Percentiles rank a stretch among this genome's conserved stretches.
phyloP scores from a whole-genome alignment of 2,888 invertebrate genomes.

The Nomada fabriciana region DNA sequence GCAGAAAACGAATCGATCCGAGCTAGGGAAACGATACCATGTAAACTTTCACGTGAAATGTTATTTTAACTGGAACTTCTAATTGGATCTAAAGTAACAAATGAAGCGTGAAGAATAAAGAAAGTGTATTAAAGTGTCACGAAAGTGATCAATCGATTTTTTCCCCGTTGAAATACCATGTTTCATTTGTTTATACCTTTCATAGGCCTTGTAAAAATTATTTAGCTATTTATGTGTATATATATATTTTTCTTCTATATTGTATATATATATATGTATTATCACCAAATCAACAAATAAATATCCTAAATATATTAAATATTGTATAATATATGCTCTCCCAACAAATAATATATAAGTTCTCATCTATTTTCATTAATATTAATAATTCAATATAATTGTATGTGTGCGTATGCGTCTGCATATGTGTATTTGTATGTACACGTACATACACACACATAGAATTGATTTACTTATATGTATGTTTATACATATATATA shows the following conservation, averaged over 20 bases:
- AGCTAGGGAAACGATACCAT: neutral
- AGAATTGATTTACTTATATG: constrained; percentile 65
- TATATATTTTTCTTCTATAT: constrained; percentile 49
- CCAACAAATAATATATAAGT: constrained; percentile 82
- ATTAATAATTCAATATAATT: constrained; percentile 70
- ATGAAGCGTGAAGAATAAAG: neutral
- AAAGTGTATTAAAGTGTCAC: neutral
- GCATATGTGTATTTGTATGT: constrained; percentile 56
- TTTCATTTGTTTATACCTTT: constrained; percentile 51
- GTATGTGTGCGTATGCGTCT: constrained; percentile 68
- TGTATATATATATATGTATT: constrained; percentile 46
- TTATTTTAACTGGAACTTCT: neutral
- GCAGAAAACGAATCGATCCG: constrained; percentile 19
- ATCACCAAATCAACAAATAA: constrained; percentile 84
- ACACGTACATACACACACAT: constrained; percentile 53
- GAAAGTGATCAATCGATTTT: constrained; percentile 49
- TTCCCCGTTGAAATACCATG: constrained; percentile 59
- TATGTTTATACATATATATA: constrained; percentile 61
- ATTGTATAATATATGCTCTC: constrained; percentile 81
- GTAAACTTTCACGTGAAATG: neutral
- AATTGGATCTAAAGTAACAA: neutral
- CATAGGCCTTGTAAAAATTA: constrained; percentile 62
- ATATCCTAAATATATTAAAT: constrained; percentile 83
- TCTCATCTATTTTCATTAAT: constrained; percentile 66
- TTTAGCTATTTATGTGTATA: constrained; percentile 55